phyloP scores from a whole-genome alignment of 2,797 vertebrate species.

The Pitangus sulphuratus region DNA sequence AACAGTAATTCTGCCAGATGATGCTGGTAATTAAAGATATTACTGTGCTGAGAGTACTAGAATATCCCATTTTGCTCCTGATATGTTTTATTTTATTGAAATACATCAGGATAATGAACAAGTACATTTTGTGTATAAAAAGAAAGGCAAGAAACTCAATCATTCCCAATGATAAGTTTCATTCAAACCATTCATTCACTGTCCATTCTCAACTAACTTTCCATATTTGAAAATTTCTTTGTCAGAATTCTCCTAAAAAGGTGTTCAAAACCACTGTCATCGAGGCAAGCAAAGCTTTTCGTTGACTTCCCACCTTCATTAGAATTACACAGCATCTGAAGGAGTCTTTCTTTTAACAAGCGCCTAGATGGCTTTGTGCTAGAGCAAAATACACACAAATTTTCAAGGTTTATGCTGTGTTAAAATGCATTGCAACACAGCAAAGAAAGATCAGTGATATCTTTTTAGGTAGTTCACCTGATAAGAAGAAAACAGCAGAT shows the following conservation, averaged over 20 bases:
- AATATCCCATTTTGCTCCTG: background rate
- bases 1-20: background rate
- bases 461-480: background rate
- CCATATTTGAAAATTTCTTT: background rate
- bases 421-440: background rate
- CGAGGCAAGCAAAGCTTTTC: background rate
- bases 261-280: background rate
- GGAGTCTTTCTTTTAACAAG: background rate
- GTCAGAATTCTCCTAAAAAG: background rate
- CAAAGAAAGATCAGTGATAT: background rate
- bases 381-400: background rate
- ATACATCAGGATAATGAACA: background rate
- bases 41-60: background rate
- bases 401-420: background rate
- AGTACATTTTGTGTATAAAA: background rate
- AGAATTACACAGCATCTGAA: background rate
- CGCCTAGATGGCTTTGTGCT: background rate
- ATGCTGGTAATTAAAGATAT: background rate
- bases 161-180: background rate
- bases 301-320: background rate
- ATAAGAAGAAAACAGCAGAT: slow-evolving; percentile 73
- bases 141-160: background rate
- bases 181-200: background rate
- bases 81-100: background rate
- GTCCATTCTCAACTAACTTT: background rate